A percentile compares a stretch with the other conserved stretches of the same genome.
Evolutionary conservation across 2,113 vertebrate genomes (phyloP).

Genomic region (Sebastes fasciatus): DNA sequence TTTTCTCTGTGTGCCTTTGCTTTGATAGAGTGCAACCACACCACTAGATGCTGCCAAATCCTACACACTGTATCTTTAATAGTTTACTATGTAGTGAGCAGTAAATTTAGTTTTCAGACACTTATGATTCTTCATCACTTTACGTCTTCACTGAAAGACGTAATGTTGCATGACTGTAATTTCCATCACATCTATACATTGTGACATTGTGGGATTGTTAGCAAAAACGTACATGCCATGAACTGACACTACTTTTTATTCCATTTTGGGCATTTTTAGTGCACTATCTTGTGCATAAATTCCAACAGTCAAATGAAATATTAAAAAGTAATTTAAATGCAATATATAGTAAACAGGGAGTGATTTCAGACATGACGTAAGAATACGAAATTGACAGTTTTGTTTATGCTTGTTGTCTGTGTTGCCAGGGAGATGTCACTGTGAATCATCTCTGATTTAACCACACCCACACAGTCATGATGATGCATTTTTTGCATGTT

Average conservation of each 20-base stretch:
- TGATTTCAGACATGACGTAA: background rate
- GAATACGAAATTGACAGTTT: background rate
- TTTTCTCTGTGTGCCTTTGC: background rate
- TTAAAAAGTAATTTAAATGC: background rate
- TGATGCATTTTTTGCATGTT: background rate
- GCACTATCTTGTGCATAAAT: too few species aligned
- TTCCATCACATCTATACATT: background rate
- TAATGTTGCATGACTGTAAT: background rate
- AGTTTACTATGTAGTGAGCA: background rate
- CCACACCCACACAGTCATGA: background rate
- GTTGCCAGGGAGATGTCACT: slow-evolving; percentile 12
- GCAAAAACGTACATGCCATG: background rate
- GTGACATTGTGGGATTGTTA: background rate
- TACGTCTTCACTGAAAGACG: background rate
- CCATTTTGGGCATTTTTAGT: background rate
- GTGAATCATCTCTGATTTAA: slow-evolving; percentile 6
- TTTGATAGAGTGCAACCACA: too few species aligned
- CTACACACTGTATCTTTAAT: too few species aligned
- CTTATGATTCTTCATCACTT: background rate
- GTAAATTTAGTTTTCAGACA: background rate
- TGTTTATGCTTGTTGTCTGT: slow-evolving; percentile 19
- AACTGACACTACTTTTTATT: background rate
- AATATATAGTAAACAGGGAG: background rate
- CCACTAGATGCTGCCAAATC: too few species aligned
- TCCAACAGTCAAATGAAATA: too few species aligned